These are phyloP conservation scores for Ceratotherium simum DNA, from an alignment of 2,113 vertebrate species.

Conservation along the genomic window DNA sequence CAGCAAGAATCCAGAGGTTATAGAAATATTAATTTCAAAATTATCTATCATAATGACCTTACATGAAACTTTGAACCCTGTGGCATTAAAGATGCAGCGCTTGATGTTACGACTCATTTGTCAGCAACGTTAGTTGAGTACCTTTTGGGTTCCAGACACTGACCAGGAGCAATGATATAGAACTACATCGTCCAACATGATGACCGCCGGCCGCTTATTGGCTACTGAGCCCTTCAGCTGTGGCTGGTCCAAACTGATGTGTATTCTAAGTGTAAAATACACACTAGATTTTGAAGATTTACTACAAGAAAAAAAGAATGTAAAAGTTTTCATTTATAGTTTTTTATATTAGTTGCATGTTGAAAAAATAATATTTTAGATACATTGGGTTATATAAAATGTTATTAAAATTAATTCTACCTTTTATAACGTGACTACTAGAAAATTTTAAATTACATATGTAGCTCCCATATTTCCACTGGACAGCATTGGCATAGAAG, in stretches of 20 bases:
- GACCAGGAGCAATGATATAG: background rate
- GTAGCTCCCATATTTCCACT: background rate
- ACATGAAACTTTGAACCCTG: background rate
- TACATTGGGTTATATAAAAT: background rate
- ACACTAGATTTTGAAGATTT: background rate
- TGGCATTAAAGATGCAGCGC: background rate
- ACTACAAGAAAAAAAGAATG: background rate
- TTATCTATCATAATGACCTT: background rate
- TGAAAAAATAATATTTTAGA: background rate
- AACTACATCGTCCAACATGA: background rate
- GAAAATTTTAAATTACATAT: background rate
- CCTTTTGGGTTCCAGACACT: background rate
- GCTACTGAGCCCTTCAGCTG: background rate
- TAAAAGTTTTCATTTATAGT: background rate
- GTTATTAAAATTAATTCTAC: constrained; percentile 6
- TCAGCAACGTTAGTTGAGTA: background rate
- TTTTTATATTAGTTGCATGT: background rate
- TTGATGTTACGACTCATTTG: background rate
- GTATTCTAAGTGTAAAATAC: background rate
- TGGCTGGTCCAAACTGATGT: background rate
- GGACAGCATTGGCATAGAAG: background rate
- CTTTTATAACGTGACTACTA: background rate
- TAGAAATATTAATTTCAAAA: background rate
- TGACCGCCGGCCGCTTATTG: background rate
- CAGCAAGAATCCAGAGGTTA: background rate